A percentile compares a stretch with the other conserved stretches of the same genome.
Conservation (phyloP, 2,888 invertebrate species). For the Allolobophora icterica region DNA sequence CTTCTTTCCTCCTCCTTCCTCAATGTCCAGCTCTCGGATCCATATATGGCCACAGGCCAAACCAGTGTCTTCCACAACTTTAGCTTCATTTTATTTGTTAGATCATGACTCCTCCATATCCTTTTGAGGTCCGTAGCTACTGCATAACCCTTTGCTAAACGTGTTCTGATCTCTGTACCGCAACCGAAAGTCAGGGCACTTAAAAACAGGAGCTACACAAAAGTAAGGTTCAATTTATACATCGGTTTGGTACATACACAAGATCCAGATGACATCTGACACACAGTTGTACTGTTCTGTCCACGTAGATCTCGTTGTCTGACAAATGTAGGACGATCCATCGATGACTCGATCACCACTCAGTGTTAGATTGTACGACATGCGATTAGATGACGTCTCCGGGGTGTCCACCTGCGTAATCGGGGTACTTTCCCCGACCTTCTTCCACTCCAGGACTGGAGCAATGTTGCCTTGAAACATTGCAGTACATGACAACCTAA, state of each 20-base stretch:
- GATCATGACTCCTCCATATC: no score
- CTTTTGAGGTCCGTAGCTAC: no score
- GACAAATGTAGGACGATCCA: not conserved
- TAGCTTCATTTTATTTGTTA: no score
- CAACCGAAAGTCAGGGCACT: no score
- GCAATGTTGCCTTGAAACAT: not conserved
- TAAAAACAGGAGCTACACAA: not conserved
- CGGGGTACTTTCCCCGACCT: not conserved
- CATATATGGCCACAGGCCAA: no score
- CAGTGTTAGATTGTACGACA: not conserved
- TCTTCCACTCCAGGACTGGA: not conserved
- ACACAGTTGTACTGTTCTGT: not conserved
- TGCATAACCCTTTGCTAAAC: no score
- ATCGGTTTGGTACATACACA: not conserved
- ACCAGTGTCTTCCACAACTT: no score
- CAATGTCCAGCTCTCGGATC: no score
- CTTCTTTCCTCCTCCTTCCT: no score
- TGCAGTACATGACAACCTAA: not conserved
- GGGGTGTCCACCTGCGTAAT: not conserved
- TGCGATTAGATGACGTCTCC: not conserved
- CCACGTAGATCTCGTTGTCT: not conserved
- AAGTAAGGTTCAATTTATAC: not conserved
- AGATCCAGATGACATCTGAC: not conserved
- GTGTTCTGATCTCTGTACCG: no score
- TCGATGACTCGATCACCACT: not conserved